Evolutionary conservation across 2,888 invertebrate species (phyloP).

Genomic region (Rhingia rostrata): DNA sequence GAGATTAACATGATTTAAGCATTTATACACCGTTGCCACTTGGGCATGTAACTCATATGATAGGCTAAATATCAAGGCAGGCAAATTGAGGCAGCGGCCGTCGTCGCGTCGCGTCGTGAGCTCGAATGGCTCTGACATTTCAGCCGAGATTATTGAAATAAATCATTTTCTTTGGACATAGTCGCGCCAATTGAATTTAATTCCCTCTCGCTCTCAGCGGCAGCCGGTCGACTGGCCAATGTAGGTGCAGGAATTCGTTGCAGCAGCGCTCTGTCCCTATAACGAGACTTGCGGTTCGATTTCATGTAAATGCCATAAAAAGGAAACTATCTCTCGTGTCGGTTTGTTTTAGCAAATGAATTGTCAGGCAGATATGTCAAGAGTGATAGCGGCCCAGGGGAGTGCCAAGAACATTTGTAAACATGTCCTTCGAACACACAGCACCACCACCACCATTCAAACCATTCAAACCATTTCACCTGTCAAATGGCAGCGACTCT

Average conservation of each 20-base stretch:
- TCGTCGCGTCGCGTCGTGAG: conserved; percentile 12
- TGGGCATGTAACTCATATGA: conserved; percentile 29
- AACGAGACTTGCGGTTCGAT: conserved; percentile 7
- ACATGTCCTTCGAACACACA: conserved; percentile 31
- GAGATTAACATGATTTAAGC: conserved; percentile 71
- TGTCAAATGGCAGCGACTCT: conserved; percentile 39
- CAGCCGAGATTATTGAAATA: conserved; percentile 65
- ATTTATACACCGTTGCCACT: conserved; percentile 44
- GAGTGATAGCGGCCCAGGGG: conserved; percentile 1
- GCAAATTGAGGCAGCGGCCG: conserved; percentile 22
- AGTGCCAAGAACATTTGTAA: conserved; percentile 25
- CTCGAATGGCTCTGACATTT: conserved; percentile 61
- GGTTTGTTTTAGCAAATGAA: conserved; percentile 44
- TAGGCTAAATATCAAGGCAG: conserved; percentile 27
- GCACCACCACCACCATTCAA: background rate
- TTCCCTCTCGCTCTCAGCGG: conserved; percentile 20
- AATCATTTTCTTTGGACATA: conserved; percentile 72
- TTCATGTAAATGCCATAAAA: conserved; percentile 4
- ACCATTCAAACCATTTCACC: conserved; percentile 24
- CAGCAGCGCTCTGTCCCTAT: background rate
- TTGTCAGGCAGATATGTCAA: conserved; percentile 9
- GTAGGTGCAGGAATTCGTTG: conserved; percentile 64
- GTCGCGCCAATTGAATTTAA: conserved; percentile 71
- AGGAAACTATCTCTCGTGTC: conserved; percentile 31
- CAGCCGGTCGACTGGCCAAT: conserved; percentile 27